These are phyloP conservation scores for Nipponacmea schrenckii DNA, from an alignment of 2,888 invertebrate species.

Conservation along the genomic window DNA sequence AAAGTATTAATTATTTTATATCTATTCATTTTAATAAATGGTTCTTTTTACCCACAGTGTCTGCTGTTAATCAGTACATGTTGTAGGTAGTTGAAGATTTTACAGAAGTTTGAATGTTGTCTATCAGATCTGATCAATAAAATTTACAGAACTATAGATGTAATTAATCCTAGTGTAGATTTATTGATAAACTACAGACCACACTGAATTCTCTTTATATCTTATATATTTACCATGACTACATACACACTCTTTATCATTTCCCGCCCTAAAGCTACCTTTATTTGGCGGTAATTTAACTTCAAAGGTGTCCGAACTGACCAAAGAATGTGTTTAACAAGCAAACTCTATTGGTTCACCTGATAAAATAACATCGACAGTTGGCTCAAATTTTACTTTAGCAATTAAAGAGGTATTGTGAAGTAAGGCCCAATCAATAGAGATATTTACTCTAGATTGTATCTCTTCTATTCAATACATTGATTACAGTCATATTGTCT, in stretches of 20 bases:
- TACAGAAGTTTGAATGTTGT: too few species aligned
- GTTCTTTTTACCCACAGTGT: too few species aligned
- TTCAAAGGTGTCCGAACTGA: neutral
- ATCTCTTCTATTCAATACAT: neutral
- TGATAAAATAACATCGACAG: conserved; percentile 2
- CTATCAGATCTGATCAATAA: too few species aligned
- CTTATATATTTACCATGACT: neutral
- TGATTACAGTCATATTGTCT: neutral
- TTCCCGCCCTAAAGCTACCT: neutral
- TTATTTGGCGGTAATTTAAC: conserved; percentile 1
- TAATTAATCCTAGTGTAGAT: neutral
- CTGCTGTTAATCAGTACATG: too few species aligned
- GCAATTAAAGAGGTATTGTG: neutral
- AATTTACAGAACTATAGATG: neutral
- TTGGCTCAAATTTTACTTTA: conserved; percentile 6
- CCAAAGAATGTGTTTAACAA: neutral
- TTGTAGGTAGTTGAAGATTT: too few species aligned
- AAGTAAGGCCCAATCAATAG: neutral
- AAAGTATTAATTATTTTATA: too few species aligned
- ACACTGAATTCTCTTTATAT: conserved; percentile 1
- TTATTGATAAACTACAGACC: neutral
- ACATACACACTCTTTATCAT: neutral
- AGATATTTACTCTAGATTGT: neutral
- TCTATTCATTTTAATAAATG: too few species aligned
- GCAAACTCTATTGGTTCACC: conserved; percentile 5